Percentiles rank a stretch among this genome's conserved stretches.
Conservation (phyloP, 2,113 vertebrate species). For the Urocitellus parryii region DNA sequence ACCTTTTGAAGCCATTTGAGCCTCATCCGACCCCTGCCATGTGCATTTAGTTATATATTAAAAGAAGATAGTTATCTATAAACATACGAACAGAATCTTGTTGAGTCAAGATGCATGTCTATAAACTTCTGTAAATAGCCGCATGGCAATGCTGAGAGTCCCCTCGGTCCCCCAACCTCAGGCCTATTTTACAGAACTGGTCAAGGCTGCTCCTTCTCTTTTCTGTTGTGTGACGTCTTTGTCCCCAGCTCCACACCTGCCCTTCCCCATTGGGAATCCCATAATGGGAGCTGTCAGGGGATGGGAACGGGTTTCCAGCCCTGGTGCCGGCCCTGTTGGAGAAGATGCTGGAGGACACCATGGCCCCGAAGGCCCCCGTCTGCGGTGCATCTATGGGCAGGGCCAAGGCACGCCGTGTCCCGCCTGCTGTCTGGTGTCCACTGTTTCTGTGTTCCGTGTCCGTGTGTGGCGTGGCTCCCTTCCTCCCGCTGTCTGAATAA, state of each 20-base stretch:
- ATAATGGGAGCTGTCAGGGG: neutral
- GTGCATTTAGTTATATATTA: slow-evolving; percentile 88
- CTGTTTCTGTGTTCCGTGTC: slow-evolving; percentile 80
- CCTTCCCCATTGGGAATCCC: neutral
- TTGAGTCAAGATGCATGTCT: slow-evolving; percentile 90
- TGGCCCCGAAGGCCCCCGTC: neutral
- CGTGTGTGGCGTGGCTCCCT: slow-evolving; percentile 57
- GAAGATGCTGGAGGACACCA: slow-evolving; percentile 41
- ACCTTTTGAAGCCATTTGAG: slow-evolving; percentile 84
- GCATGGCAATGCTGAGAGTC: slow-evolving; percentile 88
- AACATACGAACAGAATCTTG: slow-evolving; percentile 86
- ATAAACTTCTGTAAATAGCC: slow-evolving; percentile 91
- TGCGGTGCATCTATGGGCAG: neutral
- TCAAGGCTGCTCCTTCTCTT: slow-evolving; percentile 56
- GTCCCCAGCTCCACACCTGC: neutral
- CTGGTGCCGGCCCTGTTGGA: slow-evolving; percentile 68
- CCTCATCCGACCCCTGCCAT: slow-evolving; percentile 81
- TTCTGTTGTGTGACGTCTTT: slow-evolving; percentile 61
- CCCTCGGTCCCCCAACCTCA: neutral
- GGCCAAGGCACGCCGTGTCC: slow-evolving; percentile 11
- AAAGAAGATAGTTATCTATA: slow-evolving; percentile 70
- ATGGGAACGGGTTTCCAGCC: neutral
- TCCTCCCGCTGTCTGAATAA: slow-evolving; percentile 81
- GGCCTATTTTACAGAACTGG: slow-evolving; percentile 45
- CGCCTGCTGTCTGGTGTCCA: slow-evolving; percentile 65